These are phyloP conservation scores for Lithophane ornitopus DNA, from an alignment of 2,888 invertebrate species.

Conservation along the genomic window DNA sequence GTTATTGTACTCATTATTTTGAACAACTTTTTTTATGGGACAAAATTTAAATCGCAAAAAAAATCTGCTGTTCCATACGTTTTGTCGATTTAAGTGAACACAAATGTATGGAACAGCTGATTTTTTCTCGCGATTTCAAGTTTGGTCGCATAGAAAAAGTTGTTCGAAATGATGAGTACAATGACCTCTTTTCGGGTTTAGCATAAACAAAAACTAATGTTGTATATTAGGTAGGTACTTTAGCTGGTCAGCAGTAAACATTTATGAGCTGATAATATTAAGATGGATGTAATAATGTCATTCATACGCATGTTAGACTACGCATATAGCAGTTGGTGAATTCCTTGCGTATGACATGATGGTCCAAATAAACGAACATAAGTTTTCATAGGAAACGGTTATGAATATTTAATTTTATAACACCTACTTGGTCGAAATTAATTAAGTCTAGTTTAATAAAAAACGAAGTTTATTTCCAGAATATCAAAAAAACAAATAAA, in stretches of 20 bases:
- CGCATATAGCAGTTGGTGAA: not conserved
- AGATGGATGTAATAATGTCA: not conserved
- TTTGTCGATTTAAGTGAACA: too few species aligned
- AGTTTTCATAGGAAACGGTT: not conserved
- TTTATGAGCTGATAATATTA: not conserved
- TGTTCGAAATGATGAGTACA: too few species aligned
- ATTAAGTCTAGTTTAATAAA: slow-evolving; percentile 13
- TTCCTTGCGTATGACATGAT: not conserved
- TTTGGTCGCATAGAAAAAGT: too few species aligned
- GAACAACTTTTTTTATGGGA: too few species aligned
- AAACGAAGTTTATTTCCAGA: slow-evolving; percentile 11
- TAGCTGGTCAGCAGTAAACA: not conserved
- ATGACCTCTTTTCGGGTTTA: too few species aligned
- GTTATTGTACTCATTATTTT: too few species aligned
- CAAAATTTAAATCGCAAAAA: too few species aligned
- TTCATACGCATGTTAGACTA: not conserved
- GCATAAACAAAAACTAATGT: too few species aligned
- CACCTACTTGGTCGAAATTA: not conserved
- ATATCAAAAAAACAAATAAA: slow-evolving; percentile 23
- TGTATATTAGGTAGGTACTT: too few species aligned
- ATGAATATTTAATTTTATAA: not conserved
- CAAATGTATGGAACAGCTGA: too few species aligned
- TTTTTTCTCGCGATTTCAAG: too few species aligned
- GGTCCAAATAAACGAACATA: not conserved
- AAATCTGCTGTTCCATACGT: too few species aligned